phyloP scores from a whole-genome alignment of 2,113 vertebrate species.

The Haemorhous mexicanus region DNA sequence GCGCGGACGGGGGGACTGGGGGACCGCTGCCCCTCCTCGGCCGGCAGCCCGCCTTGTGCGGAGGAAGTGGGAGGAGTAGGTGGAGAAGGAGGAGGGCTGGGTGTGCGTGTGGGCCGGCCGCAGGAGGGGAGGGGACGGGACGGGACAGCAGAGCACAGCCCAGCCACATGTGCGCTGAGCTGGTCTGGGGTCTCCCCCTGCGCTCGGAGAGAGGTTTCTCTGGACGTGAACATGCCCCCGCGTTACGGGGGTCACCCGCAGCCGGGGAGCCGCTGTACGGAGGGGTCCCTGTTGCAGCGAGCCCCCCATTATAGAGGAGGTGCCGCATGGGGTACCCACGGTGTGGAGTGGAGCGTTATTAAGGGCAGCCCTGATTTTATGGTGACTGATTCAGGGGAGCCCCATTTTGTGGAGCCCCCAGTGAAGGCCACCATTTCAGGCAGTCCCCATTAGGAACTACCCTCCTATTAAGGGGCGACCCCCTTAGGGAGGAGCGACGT shows the following conservation, averaged over 20 bases:
- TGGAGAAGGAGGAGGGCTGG: background rate
- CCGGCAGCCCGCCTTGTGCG: no score
- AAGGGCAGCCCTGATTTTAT: no score
- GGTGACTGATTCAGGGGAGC: background rate
- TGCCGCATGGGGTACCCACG: accelerated
- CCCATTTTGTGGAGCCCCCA: background rate
- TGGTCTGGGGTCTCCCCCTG: background rate
- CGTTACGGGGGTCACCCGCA: background rate
- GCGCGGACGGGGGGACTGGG: background rate
- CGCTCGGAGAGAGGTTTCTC: no score
- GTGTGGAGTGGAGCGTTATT: no score
- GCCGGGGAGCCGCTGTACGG: background rate
- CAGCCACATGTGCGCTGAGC: background rate
- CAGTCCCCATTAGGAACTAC: background rate
- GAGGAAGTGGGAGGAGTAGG: no score
- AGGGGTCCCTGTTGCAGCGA: background rate
- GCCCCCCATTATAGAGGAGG: accelerated
- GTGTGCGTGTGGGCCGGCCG: background rate
- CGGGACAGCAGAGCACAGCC: background rate
- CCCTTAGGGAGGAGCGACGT: background rate
- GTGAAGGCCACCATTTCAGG: background rate
- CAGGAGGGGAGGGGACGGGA: background rate
- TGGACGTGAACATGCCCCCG: no score
- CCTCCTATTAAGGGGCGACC: background rate
- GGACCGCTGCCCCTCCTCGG: no score